These are phyloP conservation scores for Patella ulyssiponensis DNA, from an alignment of 2,888 invertebrate species.

Conservation along the genomic window DNA sequence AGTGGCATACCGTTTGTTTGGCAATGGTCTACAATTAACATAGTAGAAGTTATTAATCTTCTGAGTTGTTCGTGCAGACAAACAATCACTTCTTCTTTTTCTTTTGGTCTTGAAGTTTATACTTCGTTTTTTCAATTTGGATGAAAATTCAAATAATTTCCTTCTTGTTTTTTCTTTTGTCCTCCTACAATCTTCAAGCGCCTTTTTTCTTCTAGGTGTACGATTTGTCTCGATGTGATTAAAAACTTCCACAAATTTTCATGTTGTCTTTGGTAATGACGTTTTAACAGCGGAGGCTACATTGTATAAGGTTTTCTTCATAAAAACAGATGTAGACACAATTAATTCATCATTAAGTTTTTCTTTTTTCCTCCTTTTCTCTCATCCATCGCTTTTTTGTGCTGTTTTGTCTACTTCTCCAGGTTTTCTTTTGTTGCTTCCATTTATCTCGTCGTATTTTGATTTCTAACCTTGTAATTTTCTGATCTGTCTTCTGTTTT, in stretches of 20 bases:
- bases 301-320: slow-evolving; percentile 26
- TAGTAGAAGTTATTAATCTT: no score
- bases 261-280: slow-evolving; percentile 25
- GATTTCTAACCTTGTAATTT: no score
- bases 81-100: no score
- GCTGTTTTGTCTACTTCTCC: slow-evolving; percentile 21
- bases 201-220: slow-evolving; percentile 25
- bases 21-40: slow-evolving; percentile 20
- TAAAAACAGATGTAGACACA: neutral
- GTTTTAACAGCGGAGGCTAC: slow-evolving; percentile 22
- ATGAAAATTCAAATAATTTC: neutral
- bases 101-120: neutral
- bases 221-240: slow-evolving; percentile 14
- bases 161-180: neutral
- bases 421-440: slow-evolving; percentile 19
- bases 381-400: slow-evolving; percentile 32
- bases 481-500: no score
- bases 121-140: neutral
- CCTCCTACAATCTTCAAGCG: slow-evolving; percentile 1
- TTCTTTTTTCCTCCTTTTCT: slow-evolving; percentile 31
- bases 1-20: slow-evolving; percentile 35
- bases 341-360: neutral
- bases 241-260: slow-evolving; percentile 31
- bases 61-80: no score
- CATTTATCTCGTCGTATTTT: no score